Conservation (phyloP, 2,113 vertebrate genomes). For the Vulpes lagopus region DNA sequence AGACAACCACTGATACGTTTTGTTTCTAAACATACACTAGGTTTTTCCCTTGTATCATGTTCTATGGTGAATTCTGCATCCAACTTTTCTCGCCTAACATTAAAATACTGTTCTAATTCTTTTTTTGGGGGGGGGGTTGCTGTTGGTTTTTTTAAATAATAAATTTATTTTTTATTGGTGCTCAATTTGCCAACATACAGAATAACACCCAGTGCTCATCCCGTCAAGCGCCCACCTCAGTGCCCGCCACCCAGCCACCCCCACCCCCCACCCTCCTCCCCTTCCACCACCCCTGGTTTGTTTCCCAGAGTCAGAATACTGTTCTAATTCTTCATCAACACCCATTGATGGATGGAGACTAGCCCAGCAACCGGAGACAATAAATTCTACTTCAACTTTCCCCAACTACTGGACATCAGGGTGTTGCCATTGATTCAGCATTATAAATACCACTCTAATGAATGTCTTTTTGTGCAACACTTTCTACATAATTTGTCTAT, state of each 20-base stretch:
- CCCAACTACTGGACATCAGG: neutral
- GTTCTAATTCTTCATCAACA: neutral
- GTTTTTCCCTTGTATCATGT: constrained; percentile 21
- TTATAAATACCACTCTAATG: neutral
- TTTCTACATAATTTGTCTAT: neutral
- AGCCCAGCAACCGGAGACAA: neutral
- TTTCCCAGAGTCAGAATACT: neutral
- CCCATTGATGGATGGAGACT: neutral
- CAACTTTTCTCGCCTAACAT: constrained; percentile 9
- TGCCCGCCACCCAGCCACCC: too few species aligned
- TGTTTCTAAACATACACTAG: neutral
- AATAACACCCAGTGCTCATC: too few species aligned
- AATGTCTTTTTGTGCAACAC: neutral
- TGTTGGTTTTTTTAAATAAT: too few species aligned
- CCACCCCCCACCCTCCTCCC: too few species aligned
- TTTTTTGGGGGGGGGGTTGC: neutral
- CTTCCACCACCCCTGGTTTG: too few species aligned
- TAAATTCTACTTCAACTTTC: neutral
- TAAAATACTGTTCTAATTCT: constrained; percentile 16
- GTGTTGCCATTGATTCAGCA: neutral
- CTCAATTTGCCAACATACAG: too few species aligned
- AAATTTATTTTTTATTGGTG: too few species aligned
- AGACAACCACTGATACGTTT: neutral
- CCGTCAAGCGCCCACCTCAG: too few species aligned
- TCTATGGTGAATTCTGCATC: neutral